Conservation (phyloP, 1,140 invertebrate species). For the Brachionus koreanus region DNA sequence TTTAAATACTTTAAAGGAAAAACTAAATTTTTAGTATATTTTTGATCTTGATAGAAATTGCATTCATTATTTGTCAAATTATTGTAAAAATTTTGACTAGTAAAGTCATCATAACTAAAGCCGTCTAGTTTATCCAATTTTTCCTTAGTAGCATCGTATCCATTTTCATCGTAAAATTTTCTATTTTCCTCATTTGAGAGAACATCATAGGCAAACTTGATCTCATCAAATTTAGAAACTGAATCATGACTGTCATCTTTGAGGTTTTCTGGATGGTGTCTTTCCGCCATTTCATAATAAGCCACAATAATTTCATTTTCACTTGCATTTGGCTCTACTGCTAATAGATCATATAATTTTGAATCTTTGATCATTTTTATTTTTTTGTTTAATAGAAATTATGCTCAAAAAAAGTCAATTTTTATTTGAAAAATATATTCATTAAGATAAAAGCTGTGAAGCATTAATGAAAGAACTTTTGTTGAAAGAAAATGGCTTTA, state of each 20-base stretch:
- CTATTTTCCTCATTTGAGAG: not conserved
- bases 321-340: not conserved
- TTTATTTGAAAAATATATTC: not conserved
- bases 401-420: not conserved
- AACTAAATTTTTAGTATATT: slow-evolving; percentile 21
- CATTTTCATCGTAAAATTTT: slow-evolving; percentile 10
- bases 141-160: not conserved
- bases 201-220: slow-evolving; percentile 12
- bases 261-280: not conserved
- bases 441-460: not conserved
- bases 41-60: not conserved
- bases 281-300: slow-evolving; percentile 4
- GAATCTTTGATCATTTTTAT: not conserved
- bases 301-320: slow-evolving; percentile 14
- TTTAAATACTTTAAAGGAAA: slow-evolving; percentile 1
- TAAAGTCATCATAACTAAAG: not conserved
- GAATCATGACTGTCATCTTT: not conserved
- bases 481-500: not conserved
- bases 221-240: not conserved
- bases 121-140: not conserved
- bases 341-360: not conserved
- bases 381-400: not conserved
- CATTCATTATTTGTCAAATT: not conserved
- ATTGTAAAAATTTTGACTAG: slow-evolving; percentile 18
- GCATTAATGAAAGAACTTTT: not conserved